Percentiles rank a stretch among this genome's conserved stretches.
Evolutionary conservation across 2,888 invertebrate genomes (phyloP).

Genomic region (Hydroisotoma schaefferi): DNA sequence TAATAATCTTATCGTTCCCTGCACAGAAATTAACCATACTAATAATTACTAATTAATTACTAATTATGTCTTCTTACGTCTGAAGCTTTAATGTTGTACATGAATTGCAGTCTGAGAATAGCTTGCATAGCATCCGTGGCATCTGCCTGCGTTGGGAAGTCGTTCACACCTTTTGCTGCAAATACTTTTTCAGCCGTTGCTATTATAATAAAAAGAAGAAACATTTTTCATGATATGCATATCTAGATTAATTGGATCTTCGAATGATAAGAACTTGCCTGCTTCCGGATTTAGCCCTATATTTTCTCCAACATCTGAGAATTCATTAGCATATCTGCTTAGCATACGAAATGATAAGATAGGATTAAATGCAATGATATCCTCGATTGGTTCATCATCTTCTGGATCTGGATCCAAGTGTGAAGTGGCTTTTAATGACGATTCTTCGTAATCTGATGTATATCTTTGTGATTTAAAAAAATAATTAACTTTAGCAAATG

Average conservation of each 20-base stretch:
- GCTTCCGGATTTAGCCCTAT: background rate
- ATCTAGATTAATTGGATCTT: background rate
- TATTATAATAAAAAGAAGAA: background rate
- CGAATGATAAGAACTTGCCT: background rate
- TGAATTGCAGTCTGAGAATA: conserved; percentile 39
- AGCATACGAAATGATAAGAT: conserved; percentile 28
- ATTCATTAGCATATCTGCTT: conserved; percentile 21
- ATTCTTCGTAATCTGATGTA: conserved; percentile 10
- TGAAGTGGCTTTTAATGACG: background rate
- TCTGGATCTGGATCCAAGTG: background rate
- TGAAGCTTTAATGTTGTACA: conserved; percentile 38
- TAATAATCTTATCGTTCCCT: background rate
- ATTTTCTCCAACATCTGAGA: background rate
- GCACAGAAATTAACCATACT: background rate
- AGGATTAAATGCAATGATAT: background rate
- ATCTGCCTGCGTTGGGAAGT: conserved; percentile 28
- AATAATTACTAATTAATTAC: background rate
- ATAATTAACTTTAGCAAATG: background rate
- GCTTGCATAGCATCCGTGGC: conserved; percentile 38
- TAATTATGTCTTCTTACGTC: conserved; percentile 6
- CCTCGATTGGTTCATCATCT: background rate
- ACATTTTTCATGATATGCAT: background rate
- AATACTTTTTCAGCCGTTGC: background rate
- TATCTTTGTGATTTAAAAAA: conserved; percentile 6
- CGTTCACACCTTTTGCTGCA: conserved; percentile 2